Base-by-base conservation (phyloP, 2,797 vertebrate genomes). In the Nannoperca australis region DNA sequence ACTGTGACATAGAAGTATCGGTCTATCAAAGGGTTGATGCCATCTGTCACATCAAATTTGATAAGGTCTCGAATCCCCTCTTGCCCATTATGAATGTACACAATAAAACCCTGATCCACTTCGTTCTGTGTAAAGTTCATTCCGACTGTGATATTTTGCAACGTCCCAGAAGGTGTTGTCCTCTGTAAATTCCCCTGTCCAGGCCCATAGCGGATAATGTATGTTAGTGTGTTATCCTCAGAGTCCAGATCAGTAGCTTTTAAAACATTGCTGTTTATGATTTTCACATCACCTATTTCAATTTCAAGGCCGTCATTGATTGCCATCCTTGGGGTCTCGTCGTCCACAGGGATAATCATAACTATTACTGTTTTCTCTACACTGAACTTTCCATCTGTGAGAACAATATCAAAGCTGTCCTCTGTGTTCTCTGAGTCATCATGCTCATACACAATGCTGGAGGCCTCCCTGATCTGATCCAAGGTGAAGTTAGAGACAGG, bases 1-100 rank as follows among this genome's bases (percentile, higher is more conserved):
- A 99, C 82, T 1, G 97, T 97, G n/a, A 99, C 94, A 55, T 99
- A 99, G 83, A 99, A 99, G 84, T 99, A 99, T 60, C 98, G 96
- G 89, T 99, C 98, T 59, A 99, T 98, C 61, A 99, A 95, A 72
- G 96, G 94, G 83, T 99, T 99, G 75, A 96, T 94, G 63, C 98
- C 97, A 78, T 99, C 98, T 0, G 98, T 99, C 71, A 99, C 97
- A 64, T 99, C 98, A 79, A 99, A 99, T 85, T 99, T 99, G 81
- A 99, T 95, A 44, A 99, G 95, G 90, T 99, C 98, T 11, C 97
- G 96, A 61, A 97, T 92, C 62, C 97, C 97, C 72, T 97, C 96
- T 76, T 95, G 96, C 45, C 98, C 97, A 12, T 94, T 96, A 84
- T 99, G 98, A 65, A 92, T 78, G 61, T 99, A 99, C 10, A 91